These are phyloP conservation scores for Meganola albula DNA, from an alignment of 2,888 invertebrate species.

Conservation along the genomic window DNA sequence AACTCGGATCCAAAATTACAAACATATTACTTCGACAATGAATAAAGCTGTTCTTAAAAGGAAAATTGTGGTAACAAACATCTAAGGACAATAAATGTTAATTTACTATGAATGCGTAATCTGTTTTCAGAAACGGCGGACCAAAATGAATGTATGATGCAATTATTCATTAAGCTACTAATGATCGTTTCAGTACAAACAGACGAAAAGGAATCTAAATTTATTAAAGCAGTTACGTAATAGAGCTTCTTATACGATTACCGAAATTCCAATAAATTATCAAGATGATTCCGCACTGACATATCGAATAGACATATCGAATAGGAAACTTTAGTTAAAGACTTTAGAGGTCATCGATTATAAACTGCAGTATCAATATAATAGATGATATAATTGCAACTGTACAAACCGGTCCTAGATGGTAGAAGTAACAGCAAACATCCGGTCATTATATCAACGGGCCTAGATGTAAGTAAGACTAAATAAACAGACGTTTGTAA, in stretches of 20 bases:
- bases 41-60: conserved; percentile 5
- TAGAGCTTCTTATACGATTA: no score
- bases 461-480: no score
- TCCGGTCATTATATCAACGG: conserved; percentile 11
- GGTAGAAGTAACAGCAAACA: conserved; percentile 11
- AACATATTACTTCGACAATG: not conserved
- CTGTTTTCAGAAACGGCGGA: not conserved
- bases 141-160: conserved; percentile 2
- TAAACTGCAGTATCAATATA: not conserved
- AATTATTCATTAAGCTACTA: not conserved
- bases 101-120: not conserved
- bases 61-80: not conserved
- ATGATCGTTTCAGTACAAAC: not conserved
- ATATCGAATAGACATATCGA: no score
- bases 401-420: conserved; percentile 11
- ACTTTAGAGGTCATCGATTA: no score
- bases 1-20: conserved; percentile 12
- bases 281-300: no score
- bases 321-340: no score
- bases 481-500: no score
- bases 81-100: not conserved
- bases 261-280: no score
- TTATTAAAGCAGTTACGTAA: no score
- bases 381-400: not conserved
- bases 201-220: not conserved